A percentile compares a stretch with the other conserved stretches of the same genome.
Evolutionary conservation across 2,113 vertebrate species (phyloP).

Genomic region (Gymnobelideus leadbeateri): DNA sequence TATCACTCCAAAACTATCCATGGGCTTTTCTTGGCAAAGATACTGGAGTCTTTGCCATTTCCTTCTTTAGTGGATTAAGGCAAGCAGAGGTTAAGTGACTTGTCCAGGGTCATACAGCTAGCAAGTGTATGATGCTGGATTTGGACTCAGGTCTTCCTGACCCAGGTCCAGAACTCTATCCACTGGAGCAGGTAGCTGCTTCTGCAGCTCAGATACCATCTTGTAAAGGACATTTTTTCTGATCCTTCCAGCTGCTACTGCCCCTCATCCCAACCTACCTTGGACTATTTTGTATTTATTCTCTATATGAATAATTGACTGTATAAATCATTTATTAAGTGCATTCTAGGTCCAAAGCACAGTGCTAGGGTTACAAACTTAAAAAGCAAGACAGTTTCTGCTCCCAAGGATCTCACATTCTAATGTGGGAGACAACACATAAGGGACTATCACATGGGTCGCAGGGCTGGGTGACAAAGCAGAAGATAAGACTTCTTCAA

Average conservation of each 20-base stretch:
- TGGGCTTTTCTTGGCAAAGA: no score
- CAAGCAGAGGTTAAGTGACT: not conserved
- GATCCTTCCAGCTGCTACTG: not conserved
- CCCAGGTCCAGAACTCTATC: not conserved
- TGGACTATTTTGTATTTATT: not conserved
- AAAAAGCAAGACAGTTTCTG: not conserved
- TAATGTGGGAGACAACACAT: not conserved
- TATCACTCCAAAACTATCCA: no score
- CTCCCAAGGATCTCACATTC: not conserved
- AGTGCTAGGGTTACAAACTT: not conserved
- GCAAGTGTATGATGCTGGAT: not conserved
- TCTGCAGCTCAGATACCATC: not conserved
- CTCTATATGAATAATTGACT: not conserved
- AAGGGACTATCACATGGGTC: not conserved
- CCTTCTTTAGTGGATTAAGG: no score
- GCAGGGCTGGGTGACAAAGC: not conserved
- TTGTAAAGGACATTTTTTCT: not conserved
- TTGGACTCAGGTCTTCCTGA: not conserved
- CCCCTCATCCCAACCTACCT: not conserved
- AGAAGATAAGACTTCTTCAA: not conserved
- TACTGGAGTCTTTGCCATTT: no score
- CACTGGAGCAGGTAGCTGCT: not conserved
- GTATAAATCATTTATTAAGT: not conserved
- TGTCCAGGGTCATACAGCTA: not conserved
- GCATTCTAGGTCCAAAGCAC: not conserved